Evolutionary conservation across 2,113 vertebrate genomes (phyloP).

Genomic region (Carlito syrichta): DNA sequence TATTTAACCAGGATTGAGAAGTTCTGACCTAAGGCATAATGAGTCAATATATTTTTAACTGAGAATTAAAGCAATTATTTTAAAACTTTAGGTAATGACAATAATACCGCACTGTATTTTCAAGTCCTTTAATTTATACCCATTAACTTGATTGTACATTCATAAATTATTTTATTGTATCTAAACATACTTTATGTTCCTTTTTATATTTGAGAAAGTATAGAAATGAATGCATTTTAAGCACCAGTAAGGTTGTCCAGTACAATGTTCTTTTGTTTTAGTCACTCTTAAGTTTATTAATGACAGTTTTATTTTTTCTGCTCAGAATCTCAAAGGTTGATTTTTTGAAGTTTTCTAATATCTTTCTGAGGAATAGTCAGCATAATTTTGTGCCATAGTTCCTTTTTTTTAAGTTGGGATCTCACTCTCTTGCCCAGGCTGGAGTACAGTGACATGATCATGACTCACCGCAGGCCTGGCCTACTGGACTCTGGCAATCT

Average conservation of each 20-base stretch:
- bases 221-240: not conserved
- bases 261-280: not conserved
- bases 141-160: not conserved
- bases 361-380: not conserved
- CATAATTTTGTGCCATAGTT: not conserved
- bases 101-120: not conserved
- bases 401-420: too few relatives aligned
- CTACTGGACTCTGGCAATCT: too few relatives aligned
- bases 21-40: not conserved
- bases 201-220: not conserved
- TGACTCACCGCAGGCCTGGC: too few relatives aligned
- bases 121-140: not conserved
- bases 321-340: not conserved
- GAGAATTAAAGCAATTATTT: slow-evolving; percentile 17
- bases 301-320: not conserved
- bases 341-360: not conserved
- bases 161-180: not conserved
- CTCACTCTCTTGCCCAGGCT: too few relatives aligned
- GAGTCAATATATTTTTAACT: not conserved
- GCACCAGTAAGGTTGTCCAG: not conserved
- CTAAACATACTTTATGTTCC: not conserved
- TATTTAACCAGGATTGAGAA: not conserved
- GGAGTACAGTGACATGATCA: too few relatives aligned
- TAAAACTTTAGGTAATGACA: not conserved
- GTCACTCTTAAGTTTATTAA: not conserved